These are phyloP conservation scores for Sminthopsis crassicaudata DNA, from an alignment of 2,113 vertebrate species.

Conservation along the genomic window DNA sequence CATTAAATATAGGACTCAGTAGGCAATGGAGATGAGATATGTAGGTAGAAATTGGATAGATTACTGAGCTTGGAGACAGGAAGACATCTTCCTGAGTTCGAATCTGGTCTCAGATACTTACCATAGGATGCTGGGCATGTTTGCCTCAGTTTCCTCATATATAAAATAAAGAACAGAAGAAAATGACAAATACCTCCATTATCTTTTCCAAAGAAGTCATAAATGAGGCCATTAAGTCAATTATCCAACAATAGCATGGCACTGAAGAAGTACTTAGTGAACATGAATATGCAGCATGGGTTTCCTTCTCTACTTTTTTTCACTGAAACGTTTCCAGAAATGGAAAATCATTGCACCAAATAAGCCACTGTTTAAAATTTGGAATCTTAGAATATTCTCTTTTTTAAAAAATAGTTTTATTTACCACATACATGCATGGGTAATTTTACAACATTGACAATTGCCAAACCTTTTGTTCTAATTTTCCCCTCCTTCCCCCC, in stretches of 20 bases:
- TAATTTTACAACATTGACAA: too few relatives aligned
- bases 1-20: not conserved
- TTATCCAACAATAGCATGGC: not conserved
- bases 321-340: not conserved
- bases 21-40: not conserved
- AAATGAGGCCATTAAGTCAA: not conserved
- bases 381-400: not conserved
- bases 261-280: not conserved
- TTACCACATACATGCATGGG: too few relatives aligned
- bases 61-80: not conserved
- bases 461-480: too few relatives aligned
- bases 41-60: not conserved
- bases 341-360: not conserved
- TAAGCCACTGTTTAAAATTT: not conserved
- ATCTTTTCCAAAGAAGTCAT: not conserved
- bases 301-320: not conserved
- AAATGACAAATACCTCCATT: not conserved
- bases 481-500: too few relatives aligned
- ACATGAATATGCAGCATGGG: not conserved
- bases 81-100: not conserved
- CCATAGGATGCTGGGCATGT: not conserved
- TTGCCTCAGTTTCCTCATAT: not conserved
- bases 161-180: not conserved
- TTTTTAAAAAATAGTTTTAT: too few relatives aligned
- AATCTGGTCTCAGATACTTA: not conserved